Percentiles rank a stretch among this genome's conserved stretches.
Evolutionary conservation across 2,888 invertebrate species (phyloP).

Genomic region (Actias luna): DNA sequence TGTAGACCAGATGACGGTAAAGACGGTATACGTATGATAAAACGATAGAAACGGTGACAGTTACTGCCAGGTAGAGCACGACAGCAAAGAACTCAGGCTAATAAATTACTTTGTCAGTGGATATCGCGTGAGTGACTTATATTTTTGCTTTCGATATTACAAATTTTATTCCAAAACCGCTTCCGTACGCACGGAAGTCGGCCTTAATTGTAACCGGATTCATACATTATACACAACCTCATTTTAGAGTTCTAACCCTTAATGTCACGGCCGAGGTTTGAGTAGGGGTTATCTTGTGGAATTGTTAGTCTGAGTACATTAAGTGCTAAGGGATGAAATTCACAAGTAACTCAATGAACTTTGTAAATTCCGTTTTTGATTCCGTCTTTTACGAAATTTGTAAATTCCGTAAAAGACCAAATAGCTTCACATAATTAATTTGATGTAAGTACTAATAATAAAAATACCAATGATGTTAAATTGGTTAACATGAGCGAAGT

Average conservation of each 20-base stretch:
- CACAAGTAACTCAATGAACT: not conserved
- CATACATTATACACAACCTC: not conserved
- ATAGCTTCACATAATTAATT: no score
- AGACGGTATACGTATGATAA: not conserved
- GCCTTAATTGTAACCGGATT: not conserved
- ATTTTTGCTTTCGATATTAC: slow-evolving; percentile 7
- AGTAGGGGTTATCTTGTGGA: not conserved
- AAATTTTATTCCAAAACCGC: slow-evolving; percentile 8
- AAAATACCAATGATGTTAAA: no score
- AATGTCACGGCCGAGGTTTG: not conserved
- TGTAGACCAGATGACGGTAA: not conserved
- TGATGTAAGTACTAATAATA: no score
- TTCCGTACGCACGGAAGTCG: not conserved
- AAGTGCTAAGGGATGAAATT: not conserved
- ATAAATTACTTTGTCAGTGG: slow-evolving; percentile 4
- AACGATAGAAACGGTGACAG: slow-evolving; percentile 4
- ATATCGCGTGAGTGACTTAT: slow-evolving; percentile 4
- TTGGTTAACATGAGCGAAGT: no score
- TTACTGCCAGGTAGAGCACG: slow-evolving; percentile 20
- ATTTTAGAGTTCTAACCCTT: not conserved
- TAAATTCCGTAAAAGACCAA: no score
- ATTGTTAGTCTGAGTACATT: not conserved
- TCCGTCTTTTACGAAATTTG: no score
- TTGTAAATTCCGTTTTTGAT: not conserved
- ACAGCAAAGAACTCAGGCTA: slow-evolving; percentile 16